Base-by-base conservation (phyloP, 2,888 invertebrate genomes). In the Heliconius ismenius region DNA sequence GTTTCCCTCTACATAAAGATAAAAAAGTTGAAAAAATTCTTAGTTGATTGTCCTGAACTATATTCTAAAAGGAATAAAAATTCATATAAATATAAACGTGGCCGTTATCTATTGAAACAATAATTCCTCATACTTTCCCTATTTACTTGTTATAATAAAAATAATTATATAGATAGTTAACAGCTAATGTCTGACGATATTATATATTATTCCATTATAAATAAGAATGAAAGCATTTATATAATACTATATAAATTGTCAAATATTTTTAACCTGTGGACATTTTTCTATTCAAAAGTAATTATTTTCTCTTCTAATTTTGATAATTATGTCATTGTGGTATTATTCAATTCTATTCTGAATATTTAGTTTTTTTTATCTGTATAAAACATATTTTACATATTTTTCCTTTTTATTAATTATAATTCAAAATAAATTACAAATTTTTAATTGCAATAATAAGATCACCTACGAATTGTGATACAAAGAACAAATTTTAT, bases 51-150 rank as follows among this genome's bases (percentile, higher is more conserved):
- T 28, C 15, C 15, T 62, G 2, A 15, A 26, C 4, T 62, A 62
- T 26, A 26, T 26, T 26, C 15, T 26, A 26, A 62, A 62, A 26
- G 4, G 6, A 28, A 62, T 15, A 26, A 70, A n/a, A n/a, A 28
- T 11, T 43, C 28, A 43, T 43, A 73, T 73, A 76, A 76, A 76
- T 76, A 64, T 73, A 76, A 76, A 58, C 58, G 49, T 70, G 7
- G 76, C 26, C 0, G 65, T 76, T 72, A 65, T 36, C 28, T 67
- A 60, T 43, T 9, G 58, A 73, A 76, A 76, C 28, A 73, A 76
- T 73, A 76, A 67, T 76, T 76, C 65, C 76, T 76, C 65, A 76
- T 58, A 60, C 70, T 65, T 64, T 54, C 49, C 21, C 65, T 72
- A 65, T 76, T 60, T 73, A 69, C 43, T 62, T 43, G 21, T n/a